Percentiles rank a stretch among this genome's conserved stretches.
These are phyloP conservation scores for Meta bourneti DNA, from an alignment of 2,888 invertebrate species.

Conservation along the genomic window DNA sequence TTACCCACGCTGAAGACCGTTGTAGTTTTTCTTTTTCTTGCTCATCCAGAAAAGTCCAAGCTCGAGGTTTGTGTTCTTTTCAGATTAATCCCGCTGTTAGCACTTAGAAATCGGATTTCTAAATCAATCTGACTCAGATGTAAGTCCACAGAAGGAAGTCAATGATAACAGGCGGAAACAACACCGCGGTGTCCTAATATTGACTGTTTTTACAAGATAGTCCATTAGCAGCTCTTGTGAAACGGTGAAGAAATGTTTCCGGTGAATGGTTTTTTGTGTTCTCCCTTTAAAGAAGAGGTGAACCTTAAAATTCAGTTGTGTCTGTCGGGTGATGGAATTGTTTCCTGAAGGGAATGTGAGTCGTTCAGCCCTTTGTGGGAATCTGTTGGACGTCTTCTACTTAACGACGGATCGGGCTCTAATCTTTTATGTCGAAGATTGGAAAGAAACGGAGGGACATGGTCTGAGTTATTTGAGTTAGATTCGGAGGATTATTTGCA, in stretches of 20 bases:
- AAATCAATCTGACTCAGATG: conserved; percentile 49
- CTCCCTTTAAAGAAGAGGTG: too few relatives aligned
- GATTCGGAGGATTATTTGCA: too few relatives aligned
- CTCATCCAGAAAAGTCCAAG: conserved; percentile 6
- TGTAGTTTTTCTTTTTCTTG: conserved; percentile 9
- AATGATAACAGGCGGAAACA: conserved; percentile 41
- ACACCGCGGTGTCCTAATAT: conserved; percentile 53
- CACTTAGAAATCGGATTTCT: conserved; percentile 45
- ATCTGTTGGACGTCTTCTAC: too few relatives aligned
- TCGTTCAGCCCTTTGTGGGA: too few relatives aligned
- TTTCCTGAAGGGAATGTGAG: too few relatives aligned
- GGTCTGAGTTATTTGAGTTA: too few relatives aligned
- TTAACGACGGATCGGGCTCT: too few relatives aligned
- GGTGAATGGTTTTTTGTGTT: conserved; percentile 8
- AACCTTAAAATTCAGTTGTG: too few relatives aligned
- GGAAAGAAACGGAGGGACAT: too few relatives aligned
- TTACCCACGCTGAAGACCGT: neutral
- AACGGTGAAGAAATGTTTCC: conserved; percentile 36
- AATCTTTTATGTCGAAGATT: too few relatives aligned
- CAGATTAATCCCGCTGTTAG: conserved; percentile 59
- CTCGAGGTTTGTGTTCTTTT: conserved; percentile 53
- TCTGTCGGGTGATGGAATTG: too few relatives aligned
- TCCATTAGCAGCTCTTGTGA: conserved; percentile 53
- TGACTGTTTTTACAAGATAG: conserved; percentile 60
- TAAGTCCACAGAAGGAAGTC: conserved; percentile 45